Percentiles rank a stretch among this genome's conserved stretches.
Conservation (phyloP, 2,113 vertebrate genomes). For the Hippocampus abdominalis region DNA sequence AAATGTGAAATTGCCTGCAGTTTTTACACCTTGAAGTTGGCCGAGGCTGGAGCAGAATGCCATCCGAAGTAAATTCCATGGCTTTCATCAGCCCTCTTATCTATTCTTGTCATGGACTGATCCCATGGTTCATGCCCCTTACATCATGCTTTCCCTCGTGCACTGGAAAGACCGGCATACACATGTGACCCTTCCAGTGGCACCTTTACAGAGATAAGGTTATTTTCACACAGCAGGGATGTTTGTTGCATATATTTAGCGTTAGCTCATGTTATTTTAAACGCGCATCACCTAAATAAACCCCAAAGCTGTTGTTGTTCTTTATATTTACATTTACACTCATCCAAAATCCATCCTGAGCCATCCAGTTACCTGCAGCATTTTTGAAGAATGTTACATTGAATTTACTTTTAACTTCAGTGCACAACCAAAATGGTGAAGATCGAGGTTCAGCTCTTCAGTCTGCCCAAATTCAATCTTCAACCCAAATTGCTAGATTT, state of each 20-base stretch:
- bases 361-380: too few species aligned
- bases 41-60: conserved; percentile 5
- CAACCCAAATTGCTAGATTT: too few species aligned
- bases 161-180: conserved; percentile 38
- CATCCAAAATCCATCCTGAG: background rate
- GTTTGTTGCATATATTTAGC: conserved; percentile 57
- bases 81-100: background rate
- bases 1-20: background rate
- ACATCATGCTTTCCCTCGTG: conserved; percentile 44
- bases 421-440: too few species aligned
- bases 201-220: conserved; percentile 56
- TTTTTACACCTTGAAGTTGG: conserved; percentile 17
- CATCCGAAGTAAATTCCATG: conserved; percentile 21
- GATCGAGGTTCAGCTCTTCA: too few species aligned
- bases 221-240: conserved; percentile 49
- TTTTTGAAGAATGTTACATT: too few species aligned
- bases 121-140: conserved; percentile 29
- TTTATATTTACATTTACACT: background rate
- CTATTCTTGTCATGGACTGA: conserved; percentile 35
- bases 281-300: conserved; percentile 14
- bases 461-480: too few species aligned
- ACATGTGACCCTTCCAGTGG: conserved; percentile 48
- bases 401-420: too few species aligned
- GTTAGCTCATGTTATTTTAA: conserved; percentile 54
- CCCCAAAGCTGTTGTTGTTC: background rate